Evolutionary conservation across 2,113 vertebrate genomes (phyloP).

Genomic region (Heterotilapia buettikoferi): DNA sequence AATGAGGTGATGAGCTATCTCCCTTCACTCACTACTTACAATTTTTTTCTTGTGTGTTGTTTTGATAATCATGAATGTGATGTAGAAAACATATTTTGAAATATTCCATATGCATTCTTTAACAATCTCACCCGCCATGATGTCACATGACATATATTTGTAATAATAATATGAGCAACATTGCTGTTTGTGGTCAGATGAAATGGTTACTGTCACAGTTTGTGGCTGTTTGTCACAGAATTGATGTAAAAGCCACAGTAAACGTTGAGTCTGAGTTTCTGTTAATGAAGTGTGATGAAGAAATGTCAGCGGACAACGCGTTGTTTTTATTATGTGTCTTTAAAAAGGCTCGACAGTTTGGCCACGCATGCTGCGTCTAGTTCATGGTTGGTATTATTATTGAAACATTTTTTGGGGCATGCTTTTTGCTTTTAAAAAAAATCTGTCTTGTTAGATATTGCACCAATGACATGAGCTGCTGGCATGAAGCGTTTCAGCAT

Average conservation of each 20-base stretch:
- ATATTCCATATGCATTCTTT: not conserved
- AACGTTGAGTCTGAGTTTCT: not conserved
- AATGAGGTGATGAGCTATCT: not conserved
- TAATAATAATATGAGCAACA: not conserved
- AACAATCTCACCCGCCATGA: not conserved
- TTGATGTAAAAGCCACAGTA: not conserved
- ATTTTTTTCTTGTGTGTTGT: not conserved
- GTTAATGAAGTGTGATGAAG: not conserved
- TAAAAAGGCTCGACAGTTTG: not conserved
- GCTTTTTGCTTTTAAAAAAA: not conserved
- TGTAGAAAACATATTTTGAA: not conserved
- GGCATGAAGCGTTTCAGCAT: not conserved
- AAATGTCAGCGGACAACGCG: not conserved
- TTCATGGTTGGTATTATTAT: not conserved
- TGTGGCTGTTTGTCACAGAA: not conserved
- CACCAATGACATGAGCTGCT: not conserved
- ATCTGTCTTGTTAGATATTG: not conserved
- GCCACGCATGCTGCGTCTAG: not conserved
- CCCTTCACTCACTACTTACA: not conserved
- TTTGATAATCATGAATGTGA: not conserved
- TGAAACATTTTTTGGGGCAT: not conserved
- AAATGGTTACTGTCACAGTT: not conserved
- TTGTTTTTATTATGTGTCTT: not conserved
- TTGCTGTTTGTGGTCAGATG: not conserved
- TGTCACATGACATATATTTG: not conserved